Evolutionary conservation across 2,888 invertebrate genomes (phyloP).

Genomic region (Nysson spinosus): DNA sequence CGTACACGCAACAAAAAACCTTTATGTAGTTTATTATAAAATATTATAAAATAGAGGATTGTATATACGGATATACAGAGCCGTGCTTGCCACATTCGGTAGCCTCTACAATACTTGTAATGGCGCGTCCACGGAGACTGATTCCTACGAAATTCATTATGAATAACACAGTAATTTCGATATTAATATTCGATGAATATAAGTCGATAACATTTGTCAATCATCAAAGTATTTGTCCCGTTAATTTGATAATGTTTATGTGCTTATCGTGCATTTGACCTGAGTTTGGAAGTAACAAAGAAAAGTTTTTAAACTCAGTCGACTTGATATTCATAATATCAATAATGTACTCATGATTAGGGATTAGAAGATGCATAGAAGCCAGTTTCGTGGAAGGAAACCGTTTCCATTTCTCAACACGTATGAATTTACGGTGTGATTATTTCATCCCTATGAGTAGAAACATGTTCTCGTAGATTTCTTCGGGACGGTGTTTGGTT

Average conservation of each 20-base stretch:
- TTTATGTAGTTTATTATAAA: slow-evolving; percentile 22
- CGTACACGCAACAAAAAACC: slow-evolving; percentile 23
- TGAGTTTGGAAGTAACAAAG: too few species aligned
- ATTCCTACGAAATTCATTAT: slow-evolving; percentile 31
- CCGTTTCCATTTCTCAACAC: slow-evolving; percentile 13
- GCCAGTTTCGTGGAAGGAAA: slow-evolving; percentile 26
- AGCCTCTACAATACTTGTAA: slow-evolving; percentile 55
- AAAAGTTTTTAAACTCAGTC: neutral
- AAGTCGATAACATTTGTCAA: slow-evolving; percentile 4
- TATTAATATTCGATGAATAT: too few species aligned
- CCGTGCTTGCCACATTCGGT: slow-evolving; percentile 55
- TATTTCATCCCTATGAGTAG: slow-evolving; percentile 80
- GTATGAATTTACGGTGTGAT: neutral
- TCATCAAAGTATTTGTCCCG: too few species aligned
- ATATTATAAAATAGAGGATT: slow-evolving; percentile 17
- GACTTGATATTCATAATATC: too few species aligned
- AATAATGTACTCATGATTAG: too few species aligned
- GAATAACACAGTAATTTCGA: too few species aligned
- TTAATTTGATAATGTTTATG: too few species aligned
- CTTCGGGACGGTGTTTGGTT: slow-evolving; percentile 63
- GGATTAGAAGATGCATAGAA: too few species aligned
- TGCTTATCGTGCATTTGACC: too few species aligned
- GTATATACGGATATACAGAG: slow-evolving; percentile 33
- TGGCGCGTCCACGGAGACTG: slow-evolving; percentile 45
- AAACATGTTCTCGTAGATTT: slow-evolving; percentile 82